Evolutionary conservation across 53 echinoderm and acorn worm species (phyloP).

Genomic region (Echinometra lucunter): DNA sequence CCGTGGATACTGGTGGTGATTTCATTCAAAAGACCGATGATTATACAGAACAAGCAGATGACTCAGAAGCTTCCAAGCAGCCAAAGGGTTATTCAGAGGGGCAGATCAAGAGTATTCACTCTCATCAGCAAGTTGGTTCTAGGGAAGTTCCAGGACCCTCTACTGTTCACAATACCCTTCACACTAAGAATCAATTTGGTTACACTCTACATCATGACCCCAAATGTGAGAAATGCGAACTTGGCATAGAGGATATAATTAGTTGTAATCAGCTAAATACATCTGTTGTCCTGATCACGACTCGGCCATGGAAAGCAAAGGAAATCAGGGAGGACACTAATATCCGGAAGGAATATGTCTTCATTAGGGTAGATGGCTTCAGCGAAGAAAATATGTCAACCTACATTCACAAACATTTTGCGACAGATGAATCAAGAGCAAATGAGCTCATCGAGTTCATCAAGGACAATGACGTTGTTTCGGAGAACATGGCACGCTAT

Average conservation of each 20-base stretch:
- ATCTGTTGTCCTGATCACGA: neutral
- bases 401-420: neutral
- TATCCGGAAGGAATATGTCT: neutral
- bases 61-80: no score
- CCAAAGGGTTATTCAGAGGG: no score
- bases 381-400: neutral
- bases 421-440: neutral
- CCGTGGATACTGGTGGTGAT: no score
- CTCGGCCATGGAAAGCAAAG: constrained; percentile 30
- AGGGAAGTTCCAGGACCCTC: no score
- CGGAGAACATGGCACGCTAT: neutral
- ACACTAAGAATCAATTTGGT: no score
- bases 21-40: no score
- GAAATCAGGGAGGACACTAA: neutral
- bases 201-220: no score
- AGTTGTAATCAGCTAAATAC: neutral
- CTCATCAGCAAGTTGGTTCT: no score
- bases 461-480: neutral
- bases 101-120: no score
- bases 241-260: neutral
- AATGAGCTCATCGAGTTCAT: neutral
- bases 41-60: no score
- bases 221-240: no score
- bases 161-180: no score
- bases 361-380: neutral